Percentiles rank a stretch among this genome's conserved stretches.
Evolutionary conservation across 2,113 vertebrate species (phyloP).

Genomic region (Megaceryle torquata): DNA sequence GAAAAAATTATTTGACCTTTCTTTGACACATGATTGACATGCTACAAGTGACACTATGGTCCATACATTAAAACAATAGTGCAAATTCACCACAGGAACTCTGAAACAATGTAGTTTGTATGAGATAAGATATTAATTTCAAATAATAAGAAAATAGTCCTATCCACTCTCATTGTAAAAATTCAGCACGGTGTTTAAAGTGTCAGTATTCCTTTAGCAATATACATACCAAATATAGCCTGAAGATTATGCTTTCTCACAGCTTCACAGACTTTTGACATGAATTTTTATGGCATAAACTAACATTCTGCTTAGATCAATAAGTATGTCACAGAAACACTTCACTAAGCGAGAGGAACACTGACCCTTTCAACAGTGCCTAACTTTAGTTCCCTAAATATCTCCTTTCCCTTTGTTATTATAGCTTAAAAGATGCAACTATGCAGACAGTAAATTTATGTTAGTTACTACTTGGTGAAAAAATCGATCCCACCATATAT

Average conservation of each 20-base stretch:
- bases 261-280: constrained; percentile 50
- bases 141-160: constrained; percentile 80
- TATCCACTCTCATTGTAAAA: constrained; percentile 68
- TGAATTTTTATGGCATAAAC: constrained; percentile 49
- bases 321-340: constrained; percentile 50
- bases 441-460: constrained; percentile 60
- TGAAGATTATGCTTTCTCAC: constrained; percentile 54
- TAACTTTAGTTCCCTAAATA: constrained; percentile 62
- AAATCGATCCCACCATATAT: constrained; percentile 77
- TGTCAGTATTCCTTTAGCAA: constrained; percentile 69
- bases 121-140: constrained; percentile 68
- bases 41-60: constrained; percentile 72
- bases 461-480: constrained; percentile 73
- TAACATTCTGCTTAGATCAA: constrained; percentile 63
- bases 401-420: constrained; percentile 55
- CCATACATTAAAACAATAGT: constrained; percentile 74
- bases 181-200: constrained; percentile 62
- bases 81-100: constrained; percentile 79
- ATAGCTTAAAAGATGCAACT: constrained; percentile 69
- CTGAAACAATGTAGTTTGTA: constrained; percentile 65
- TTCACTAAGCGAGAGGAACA: constrained; percentile 66
- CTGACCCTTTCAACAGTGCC: constrained; percentile 68
- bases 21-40: constrained; percentile 71
- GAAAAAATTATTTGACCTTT: constrained; percentile 58
- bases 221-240: constrained; percentile 38